phyloP scores from a whole-genome alignment of 2,888 invertebrate genomes.

The Plagiodera versicolora region DNA sequence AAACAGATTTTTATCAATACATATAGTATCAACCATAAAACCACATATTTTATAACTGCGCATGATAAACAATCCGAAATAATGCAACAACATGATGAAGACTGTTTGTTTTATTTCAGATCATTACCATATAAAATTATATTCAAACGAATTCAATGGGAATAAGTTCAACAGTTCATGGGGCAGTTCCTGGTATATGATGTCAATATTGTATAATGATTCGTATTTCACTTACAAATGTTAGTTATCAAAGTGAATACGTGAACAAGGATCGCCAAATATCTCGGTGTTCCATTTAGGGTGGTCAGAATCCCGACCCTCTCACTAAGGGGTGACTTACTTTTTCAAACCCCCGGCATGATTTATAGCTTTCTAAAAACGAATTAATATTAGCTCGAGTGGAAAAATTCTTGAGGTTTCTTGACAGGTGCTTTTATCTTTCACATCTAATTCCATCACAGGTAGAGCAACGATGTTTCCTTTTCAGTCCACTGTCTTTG shows the following conservation, averaged over 20 bases:
- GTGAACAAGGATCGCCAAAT: too few species aligned
- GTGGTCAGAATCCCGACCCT: conserved; percentile 17
- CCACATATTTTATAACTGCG: conserved; percentile 10
- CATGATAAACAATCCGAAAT: background rate
- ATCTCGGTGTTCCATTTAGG: background rate
- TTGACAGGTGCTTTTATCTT: conserved; percentile 27
- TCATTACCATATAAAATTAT: background rate
- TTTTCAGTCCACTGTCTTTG: background rate
- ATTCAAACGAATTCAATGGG: background rate
- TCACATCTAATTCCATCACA: background rate
- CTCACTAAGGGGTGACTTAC: conserved; percentile 22
- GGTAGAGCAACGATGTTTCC: background rate
- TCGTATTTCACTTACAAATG: background rate
- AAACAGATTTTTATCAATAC: conserved; percentile 25
- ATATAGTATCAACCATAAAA: conserved; percentile 22
- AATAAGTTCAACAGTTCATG: background rate
- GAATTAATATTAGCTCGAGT: conserved; percentile 26
- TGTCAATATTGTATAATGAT: background rate
- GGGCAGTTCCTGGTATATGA: background rate
- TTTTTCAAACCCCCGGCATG: conserved; percentile 13
- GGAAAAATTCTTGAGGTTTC: conserved; percentile 25
- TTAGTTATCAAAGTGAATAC: background rate
- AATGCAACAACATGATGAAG: background rate
- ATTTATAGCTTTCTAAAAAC: conserved; percentile 13
- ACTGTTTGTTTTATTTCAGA: background rate